These are phyloP conservation scores for Tragelaphus imberbis DNA, from an alignment of 2,113 vertebrate genomes.

Conservation along the genomic window DNA sequence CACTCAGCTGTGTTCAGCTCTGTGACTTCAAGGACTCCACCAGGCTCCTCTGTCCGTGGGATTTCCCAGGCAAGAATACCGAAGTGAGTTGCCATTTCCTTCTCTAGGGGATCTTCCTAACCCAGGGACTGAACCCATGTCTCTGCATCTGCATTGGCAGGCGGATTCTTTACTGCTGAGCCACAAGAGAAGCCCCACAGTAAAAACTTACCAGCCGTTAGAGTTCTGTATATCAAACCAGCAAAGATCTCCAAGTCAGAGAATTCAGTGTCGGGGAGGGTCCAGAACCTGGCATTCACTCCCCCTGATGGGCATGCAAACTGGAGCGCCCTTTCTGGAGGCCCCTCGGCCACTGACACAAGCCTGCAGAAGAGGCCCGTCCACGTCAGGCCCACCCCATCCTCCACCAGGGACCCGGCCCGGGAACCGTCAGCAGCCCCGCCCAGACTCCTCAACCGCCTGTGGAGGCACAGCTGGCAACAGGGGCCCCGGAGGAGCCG, in stretches of 20 bases:
- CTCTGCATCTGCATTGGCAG: not conserved
- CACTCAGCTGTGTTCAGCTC: not conserved
- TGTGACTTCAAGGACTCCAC: not conserved
- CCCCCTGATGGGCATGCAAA: not conserved
- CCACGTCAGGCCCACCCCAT: not conserved
- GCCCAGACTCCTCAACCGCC: no score
- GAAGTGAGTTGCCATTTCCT: not conserved
- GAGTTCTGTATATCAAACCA: not conserved
- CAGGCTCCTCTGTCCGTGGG: not conserved
- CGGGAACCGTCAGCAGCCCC: not conserved
- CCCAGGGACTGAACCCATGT: not conserved
- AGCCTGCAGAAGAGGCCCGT: not conserved
- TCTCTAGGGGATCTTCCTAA: not conserved
- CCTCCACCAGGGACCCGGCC: not conserved
- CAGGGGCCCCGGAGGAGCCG: not conserved
- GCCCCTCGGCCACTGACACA: not conserved
- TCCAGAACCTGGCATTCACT: not conserved
- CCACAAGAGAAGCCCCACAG: not conserved
- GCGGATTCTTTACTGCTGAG: not conserved
- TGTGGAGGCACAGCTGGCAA: not conserved
- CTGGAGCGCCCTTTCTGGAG: not conserved
- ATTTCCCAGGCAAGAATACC: not conserved
- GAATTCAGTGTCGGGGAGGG: not conserved
- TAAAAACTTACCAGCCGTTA: rapidly evolving
- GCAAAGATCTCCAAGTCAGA: not conserved